Evolutionary conservation across 2,888 invertebrate species (phyloP), one percentile per base, ranked within the genome.

Genomic region (Caenorhabditis auriculariae): DNA sequence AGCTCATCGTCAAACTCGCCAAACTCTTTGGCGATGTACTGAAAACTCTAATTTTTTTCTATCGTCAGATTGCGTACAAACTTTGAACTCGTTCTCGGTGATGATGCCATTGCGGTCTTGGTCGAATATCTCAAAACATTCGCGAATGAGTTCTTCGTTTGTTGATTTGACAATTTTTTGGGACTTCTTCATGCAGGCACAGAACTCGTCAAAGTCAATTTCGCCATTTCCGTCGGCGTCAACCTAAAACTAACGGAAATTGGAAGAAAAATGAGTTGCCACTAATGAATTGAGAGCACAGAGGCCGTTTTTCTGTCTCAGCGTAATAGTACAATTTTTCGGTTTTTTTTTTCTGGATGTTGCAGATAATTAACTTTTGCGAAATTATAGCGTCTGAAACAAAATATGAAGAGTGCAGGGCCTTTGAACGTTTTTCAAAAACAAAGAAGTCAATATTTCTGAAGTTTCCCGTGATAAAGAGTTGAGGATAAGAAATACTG

Each of bases 151-250:
- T 48, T 81, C 81, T 37, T 81, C 81, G 49, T 81, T 81, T 12
- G 77, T 73, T 12, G 62, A 60, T 48, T 71, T 73, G 23, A 70
- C 76, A 24, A 75, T 65, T 41, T 65, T 75, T 54, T 80, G 81
- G 39, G 77, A 77, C 47, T 74, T 73, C 57, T 82, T 81, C 78
- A 81, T 77, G 60, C 82, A 82, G 6, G 72, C 76, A 54, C 81
- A 81, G 59, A 81, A 81, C 55, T 81, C 81, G n/a, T 76, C 77
- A 51, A 81, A 81, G 50, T 81, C 81, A 42, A 81, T 82, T 53
- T 82, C 81, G 2, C 80, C 80, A 41, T 81, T 81, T 0, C 80
- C 80, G 60, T 81, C 80, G 6, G 78, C 78, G 51, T 81, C 80
- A 5, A 81, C 77, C 78, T 79, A 48, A 44, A 63, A 9, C 12